Evolutionary conservation across 2,888 invertebrate species (phyloP).

Genomic region (Oligia fasciuncula): DNA sequence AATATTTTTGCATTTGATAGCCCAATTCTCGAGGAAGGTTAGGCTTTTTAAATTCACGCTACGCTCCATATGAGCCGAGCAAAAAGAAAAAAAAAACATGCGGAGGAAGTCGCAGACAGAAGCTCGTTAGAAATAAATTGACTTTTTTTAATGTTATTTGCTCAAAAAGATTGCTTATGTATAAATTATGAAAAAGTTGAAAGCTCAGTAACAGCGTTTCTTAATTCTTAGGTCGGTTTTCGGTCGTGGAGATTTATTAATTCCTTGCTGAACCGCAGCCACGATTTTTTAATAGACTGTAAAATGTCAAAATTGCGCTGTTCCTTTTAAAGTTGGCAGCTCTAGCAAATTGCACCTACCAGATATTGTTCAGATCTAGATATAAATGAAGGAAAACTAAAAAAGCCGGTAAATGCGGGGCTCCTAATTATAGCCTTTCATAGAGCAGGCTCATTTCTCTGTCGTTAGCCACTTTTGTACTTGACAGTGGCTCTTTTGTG

Average conservation of each 20-base stretch:
- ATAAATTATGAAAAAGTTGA: not conserved
- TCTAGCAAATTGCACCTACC: constrained; percentile 42
- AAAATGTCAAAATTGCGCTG: constrained; percentile 39
- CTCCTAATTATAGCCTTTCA: constrained; percentile 61
- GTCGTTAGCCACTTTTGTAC: constrained; percentile 57
- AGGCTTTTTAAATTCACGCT: too few species aligned
- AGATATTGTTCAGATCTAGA: constrained; percentile 42
- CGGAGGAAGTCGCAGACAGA: too few species aligned
- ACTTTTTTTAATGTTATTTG: not conserved
- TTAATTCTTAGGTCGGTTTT: constrained; percentile 20
- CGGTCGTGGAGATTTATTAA: constrained; percentile 32
- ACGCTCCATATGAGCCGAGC: too few species aligned
- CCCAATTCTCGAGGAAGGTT: too few species aligned
- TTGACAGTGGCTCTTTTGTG: constrained; percentile 53
- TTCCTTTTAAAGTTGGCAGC: constrained; percentile 40
- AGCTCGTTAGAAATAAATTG: not conserved
- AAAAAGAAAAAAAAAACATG: too few species aligned
- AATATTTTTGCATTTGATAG: too few species aligned
- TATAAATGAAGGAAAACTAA: constrained; percentile 52
- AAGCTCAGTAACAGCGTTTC: constrained; percentile 23
- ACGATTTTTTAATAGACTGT: constrained; percentile 40
- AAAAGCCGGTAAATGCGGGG: constrained; percentile 42
- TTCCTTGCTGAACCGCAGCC: constrained; percentile 41
- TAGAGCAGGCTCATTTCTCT: constrained; percentile 41
- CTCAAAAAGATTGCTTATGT: not conserved